A percentile compares a stretch with the other conserved stretches of the same genome.
Evolutionary conservation across 2,888 invertebrate genomes (phyloP).

Genomic region (Calephelis perditalis): DNA sequence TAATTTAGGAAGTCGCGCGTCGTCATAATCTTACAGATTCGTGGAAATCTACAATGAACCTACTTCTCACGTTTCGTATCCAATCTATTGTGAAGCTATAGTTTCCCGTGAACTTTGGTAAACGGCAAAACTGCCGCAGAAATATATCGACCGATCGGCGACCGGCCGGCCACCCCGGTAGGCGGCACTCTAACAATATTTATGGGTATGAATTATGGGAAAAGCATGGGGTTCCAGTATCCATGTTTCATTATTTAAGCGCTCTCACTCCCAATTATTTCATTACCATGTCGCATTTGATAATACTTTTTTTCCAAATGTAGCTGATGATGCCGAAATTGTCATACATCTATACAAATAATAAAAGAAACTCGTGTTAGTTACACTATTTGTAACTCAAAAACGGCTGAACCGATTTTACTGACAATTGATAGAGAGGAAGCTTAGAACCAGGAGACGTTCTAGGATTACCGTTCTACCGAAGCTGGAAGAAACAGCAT

Average conservation of each 20-base stretch:
- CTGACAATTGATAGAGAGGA: no score
- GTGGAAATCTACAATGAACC: not conserved
- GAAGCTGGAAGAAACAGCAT: no score
- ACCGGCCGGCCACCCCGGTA: slow-evolving; percentile 9
- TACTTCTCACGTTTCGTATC: not conserved
- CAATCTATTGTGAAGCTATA: slow-evolving; percentile 20
- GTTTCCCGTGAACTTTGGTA: slow-evolving; percentile 39
- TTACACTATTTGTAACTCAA: no score
- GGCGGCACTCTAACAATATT: slow-evolving; percentile 36
- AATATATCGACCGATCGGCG: slow-evolving; percentile 63
- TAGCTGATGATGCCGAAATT: no score
- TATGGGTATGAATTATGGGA: slow-evolving; percentile 42
- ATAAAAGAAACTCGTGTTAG: no score
- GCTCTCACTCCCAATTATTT: no score
- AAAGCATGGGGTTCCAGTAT: slow-evolving; percentile 45
- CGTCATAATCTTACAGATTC: slow-evolving; percentile 3
- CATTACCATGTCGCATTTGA: no score
- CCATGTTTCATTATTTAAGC: slow-evolving; percentile 17
- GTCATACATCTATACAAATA: no score
- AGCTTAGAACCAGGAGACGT: no score
- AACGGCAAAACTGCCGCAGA: slow-evolving; percentile 65
- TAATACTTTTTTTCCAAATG: no score
- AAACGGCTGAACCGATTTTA: no score
- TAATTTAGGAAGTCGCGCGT: not conserved
- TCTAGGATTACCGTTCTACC: no score